Evolutionary conservation across 92 coral and sea anemone species (phyloP), one percentile per base, ranked within the genome.

Genomic region (Paramuricea clavata): DNA sequence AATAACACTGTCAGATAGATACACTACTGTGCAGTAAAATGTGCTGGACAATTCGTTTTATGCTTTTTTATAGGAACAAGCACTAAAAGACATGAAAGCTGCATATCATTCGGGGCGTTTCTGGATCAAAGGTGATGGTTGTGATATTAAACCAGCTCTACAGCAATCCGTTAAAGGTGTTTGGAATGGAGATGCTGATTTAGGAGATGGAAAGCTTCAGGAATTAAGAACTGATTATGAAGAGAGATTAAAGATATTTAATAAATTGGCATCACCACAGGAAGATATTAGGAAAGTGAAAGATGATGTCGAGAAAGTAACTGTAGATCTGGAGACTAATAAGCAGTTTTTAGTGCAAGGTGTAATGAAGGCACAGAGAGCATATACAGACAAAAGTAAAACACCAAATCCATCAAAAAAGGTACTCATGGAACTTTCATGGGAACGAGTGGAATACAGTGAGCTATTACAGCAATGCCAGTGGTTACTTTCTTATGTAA

Each of bases 391-490:
- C 17, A 92, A 86, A 44, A 42, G 10, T 91, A 83, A 25, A 69
- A 86, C 54, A 12, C 91, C 0, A 8, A 62, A 10, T 6, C 1
- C 71, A 62, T 62, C 71, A 9, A 62, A 74, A 34, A 26, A 75
- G 3, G 7, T 83, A 36, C 31, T 92, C 72, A 92, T 82, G 77
- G 79, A 76, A 6, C 74, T 92, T 5, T 92, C 91, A 35, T 92
- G 95, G 92, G 92, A 89, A 82, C 71, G 88, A 76, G 95, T 92
- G 2, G 93, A 92, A 44, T 92, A 22, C 93, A 93, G n/a, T n/a
- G n/a, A n/a, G n/a, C n/a, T n/a, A n/a, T n/a, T n/a, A n/a, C n/a
- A n/a, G n/a, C n/a, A n/a, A 49, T 75, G 86, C 15, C 93, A 93
- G 47, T 61, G 52, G 60, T 74, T 90, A 0, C 34, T 26, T 69